Evolutionary conservation across 1,140 invertebrate species (phyloP), one percentile per base, ranked within the genome.

Genomic region (Aphidius ervi): DNA sequence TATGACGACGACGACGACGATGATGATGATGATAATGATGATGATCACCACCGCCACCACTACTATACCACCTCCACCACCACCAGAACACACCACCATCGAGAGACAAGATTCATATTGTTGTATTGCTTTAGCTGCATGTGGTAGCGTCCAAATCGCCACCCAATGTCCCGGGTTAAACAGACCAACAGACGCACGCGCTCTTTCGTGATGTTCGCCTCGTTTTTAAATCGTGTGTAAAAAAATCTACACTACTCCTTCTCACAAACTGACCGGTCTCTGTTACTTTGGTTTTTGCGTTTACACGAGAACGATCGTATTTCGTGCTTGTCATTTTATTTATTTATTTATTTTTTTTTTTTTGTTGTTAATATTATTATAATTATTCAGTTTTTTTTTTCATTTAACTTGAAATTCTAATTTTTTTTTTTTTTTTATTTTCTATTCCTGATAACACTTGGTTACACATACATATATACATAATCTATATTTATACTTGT

Each of bases 241-340:
- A 53, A 42, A 70, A 71, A 31, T 31, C 23, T 31, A 31, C 23
- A 31, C 23, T 31, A 31, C 23, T 31, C 65, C 70, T 68, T 68
- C 73, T 75, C 72, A 59, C 72, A 73, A 71, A 76, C 68, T 76
- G 71, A 76, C 74, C 76, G 69, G 67, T 60, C 67, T 53, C 62
- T 71, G 76, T 71, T 75, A 76, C 75, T 74, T 71, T 70, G 72
- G 72, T 75, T 70, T 74, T 74, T 70, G 73, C 74, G 74, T 74
- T 65, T 75, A 71, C 68, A 70, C 71, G 69, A 54, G 68, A 74
- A 72, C 74, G 68, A 67, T 67, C 62, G 68, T 72, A 61, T 65
- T 31, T 31, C 23, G 23, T 31, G 23, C 23, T 31, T 31, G 23
- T 31, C 23, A 31, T 31, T 31, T 31, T 31, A 31, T 31, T 31